These are phyloP conservation scores for Chelon labrosus DNA, from an alignment of 2,797 vertebrate species.

Conservation along the genomic window DNA sequence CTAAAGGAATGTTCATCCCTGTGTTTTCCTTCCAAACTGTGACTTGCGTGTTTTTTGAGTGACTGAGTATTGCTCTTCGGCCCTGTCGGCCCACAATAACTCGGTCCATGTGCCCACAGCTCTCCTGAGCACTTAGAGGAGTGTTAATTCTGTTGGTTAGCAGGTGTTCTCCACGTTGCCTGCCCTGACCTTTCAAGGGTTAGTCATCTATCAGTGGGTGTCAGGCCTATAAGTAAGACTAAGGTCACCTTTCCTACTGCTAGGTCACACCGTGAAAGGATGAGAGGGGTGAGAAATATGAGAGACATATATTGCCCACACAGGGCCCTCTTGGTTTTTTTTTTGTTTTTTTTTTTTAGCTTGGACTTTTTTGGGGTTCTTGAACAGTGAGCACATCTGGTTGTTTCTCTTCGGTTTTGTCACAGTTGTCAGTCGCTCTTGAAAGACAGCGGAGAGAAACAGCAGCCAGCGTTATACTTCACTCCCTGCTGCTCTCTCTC, in stretches of 20 bases:
- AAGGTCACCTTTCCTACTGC: slow-evolving; percentile 86
- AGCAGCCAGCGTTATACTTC: slow-evolving; percentile 57
- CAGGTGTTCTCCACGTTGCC: slow-evolving; percentile 89
- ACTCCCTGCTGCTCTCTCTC: slow-evolving; percentile 45
- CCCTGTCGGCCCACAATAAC: slow-evolving; percentile 37
- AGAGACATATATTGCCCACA: slow-evolving; percentile 74
- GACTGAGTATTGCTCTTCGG: slow-evolving; percentile 66
- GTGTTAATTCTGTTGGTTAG: slow-evolving; percentile 82
- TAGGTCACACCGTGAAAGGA: slow-evolving; percentile 85
- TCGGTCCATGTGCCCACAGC: slow-evolving; percentile 51
- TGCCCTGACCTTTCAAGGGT: slow-evolving; percentile 87
- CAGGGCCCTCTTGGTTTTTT: slow-evolving; percentile 57
- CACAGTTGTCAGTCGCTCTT: slow-evolving; percentile 71
- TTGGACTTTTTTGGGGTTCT: slow-evolving; percentile 53
- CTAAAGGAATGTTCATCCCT: slow-evolving; percentile 45
- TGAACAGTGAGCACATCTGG: slow-evolving; percentile 73
- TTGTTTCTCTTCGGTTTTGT: slow-evolving; percentile 60
- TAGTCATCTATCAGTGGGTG: slow-evolving; percentile 90
- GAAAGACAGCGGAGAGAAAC: slow-evolving; percentile 60
- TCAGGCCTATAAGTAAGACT: slow-evolving; percentile 88
- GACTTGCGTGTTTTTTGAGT: slow-evolving; percentile 61
- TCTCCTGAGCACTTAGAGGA: slow-evolving; percentile 61
- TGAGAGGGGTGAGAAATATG: slow-evolving; percentile 39
- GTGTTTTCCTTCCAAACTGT: slow-evolving; percentile 53
- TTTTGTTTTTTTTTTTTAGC: slow-evolving; percentile 27